These are phyloP conservation scores for Spheniscus humboldti DNA, from an alignment of 2,797 vertebrate species.

Conservation along the genomic window DNA sequence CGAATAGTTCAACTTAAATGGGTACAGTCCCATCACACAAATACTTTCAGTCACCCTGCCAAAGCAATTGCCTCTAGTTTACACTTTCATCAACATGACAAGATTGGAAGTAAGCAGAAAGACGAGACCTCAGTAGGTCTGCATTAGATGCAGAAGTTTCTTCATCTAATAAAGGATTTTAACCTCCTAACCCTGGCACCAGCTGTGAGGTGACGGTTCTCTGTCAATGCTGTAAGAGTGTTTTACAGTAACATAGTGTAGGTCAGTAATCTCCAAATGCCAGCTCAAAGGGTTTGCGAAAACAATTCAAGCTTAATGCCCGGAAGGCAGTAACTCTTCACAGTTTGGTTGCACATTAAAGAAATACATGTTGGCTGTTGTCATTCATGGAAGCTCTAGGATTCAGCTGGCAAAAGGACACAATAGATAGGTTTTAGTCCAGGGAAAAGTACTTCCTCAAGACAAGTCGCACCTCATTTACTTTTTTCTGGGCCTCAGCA, in stretches of 20 bases:
- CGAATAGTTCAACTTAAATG: not conserved
- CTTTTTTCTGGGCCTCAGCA: constrained; percentile 13
- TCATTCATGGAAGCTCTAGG: not conserved
- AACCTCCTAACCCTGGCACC: not conserved
- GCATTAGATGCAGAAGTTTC: not conserved
- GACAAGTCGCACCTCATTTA: not conserved
- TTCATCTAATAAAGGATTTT: not conserved
- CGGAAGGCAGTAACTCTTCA: not conserved
- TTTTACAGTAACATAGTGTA: not conserved
- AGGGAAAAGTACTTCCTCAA: not conserved
- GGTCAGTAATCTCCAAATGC: not conserved
- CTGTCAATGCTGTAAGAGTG: not conserved
- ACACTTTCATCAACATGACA: not conserved
- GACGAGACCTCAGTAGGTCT: not conserved
- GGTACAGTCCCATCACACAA: not conserved
- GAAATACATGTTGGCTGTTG: not conserved
- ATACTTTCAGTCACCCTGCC: not conserved
- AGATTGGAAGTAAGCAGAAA: not conserved
- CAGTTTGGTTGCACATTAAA: not conserved
- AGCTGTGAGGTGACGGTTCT: not conserved
- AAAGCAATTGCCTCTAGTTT: not conserved
- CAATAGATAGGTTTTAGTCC: not conserved
- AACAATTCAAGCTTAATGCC: not conserved
- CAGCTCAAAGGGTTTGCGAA: constrained; percentile 17
- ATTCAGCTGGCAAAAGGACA: constrained; percentile 31